Evolutionary conservation across 2,888 invertebrate species (phyloP), one percentile per base, ranked within the genome.

Genomic region (Schizaphis graminum): DNA sequence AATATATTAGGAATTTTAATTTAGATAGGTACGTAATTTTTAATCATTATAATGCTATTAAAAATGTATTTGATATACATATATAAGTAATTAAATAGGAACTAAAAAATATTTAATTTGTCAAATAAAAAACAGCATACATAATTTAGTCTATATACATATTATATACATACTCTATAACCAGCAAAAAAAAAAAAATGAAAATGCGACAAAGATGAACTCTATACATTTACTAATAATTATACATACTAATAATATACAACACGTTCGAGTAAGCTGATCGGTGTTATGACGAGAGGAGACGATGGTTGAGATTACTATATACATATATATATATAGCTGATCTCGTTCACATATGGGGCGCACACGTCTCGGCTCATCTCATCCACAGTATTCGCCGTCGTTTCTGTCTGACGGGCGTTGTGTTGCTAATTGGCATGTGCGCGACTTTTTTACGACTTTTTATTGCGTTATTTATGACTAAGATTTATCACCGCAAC

Each of bases 401-500:
- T 41, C 87, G 35, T 57, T 84, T 47, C 44, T 53, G 53, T 53
- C 56, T 93, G 93, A 57, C 84, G 84, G 84, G 84, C 94, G 61
- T 91, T 67, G 56, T 8, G 77, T 94, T 67, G 90, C 94, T 94
- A 94, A 94, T 94, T 94, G 90, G 94, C 90, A 94, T 94, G 86
- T 86, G 94, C 90, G 61, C 61, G 57, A 84, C 88, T 89, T 89
- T 92, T 90, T 77, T 57, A 93, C 85, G 84, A 89, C 84, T 86
- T 94, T 86, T 90, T 86, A 94, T 94, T 53, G 61, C 86, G 11
- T 94, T 86, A 90, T 93, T 93, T 93, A 90, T 56, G 57, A 86
- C 90, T 21, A 7, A 35, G 53, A 92, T 87, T 87, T 26, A 44
- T 28, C 86, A 47, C 47, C n/a, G 47, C 86, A 47, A 44, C 86